Percentiles rank a stretch among this genome's conserved stretches.
Evolutionary conservation across 1,140 invertebrate species (phyloP).

Genomic region (Prorops nasuta): DNA sequence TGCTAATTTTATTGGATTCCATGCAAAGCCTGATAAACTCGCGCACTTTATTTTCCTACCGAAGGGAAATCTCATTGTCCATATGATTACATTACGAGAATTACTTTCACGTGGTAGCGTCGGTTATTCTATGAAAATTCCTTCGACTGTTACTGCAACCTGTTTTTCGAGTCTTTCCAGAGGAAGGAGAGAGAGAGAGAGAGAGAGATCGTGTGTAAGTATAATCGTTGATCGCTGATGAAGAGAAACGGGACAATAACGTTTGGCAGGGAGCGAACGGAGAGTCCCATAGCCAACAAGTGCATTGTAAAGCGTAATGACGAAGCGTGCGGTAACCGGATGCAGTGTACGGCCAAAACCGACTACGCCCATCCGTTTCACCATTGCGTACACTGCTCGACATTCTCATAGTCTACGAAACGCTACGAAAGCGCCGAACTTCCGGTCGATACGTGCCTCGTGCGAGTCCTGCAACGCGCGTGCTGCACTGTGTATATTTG

Average conservation of each 20-base stretch:
- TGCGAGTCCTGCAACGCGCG: no score
- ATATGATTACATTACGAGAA: no score
- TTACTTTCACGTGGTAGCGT: no score
- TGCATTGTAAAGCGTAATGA: background rate
- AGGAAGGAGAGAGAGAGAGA: background rate
- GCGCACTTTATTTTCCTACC: no score
- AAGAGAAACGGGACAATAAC: background rate
- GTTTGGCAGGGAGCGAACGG: background rate
- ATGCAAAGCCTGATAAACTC: no score
- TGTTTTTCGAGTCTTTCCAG: no score
- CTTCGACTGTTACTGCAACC: no score
- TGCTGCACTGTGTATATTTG: no score
- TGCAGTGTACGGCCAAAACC: background rate
- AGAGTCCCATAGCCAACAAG: background rate
- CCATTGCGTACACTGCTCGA: background rate
- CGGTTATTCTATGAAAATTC: no score
- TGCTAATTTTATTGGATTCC: no score
- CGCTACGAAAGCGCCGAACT: slow-evolving; percentile 11
- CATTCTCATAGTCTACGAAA: background rate
- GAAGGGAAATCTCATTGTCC: no score
- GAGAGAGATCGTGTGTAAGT: background rate
- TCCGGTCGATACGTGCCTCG: slow-evolving; percentile 5
- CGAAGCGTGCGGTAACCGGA: background rate
- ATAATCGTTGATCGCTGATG: background rate
- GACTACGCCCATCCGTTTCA: background rate